A percentile compares a stretch with the other conserved stretches of the same genome.
phyloP scores from a whole-genome alignment of 2,113 vertebrate species.

The Mungos mungo region DNA sequence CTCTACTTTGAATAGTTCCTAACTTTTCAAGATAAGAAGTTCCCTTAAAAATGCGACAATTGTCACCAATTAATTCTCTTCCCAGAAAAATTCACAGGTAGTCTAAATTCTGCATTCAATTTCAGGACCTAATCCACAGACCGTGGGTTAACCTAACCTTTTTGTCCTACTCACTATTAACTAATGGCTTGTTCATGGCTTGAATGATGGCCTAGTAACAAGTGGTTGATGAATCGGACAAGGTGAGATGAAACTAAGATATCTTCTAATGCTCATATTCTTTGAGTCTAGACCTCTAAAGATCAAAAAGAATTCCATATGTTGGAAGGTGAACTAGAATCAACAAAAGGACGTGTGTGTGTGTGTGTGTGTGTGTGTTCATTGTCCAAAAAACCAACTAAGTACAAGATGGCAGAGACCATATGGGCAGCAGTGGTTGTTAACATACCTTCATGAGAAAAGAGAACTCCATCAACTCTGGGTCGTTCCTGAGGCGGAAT shows the following conservation, averaged over 20 bases:
- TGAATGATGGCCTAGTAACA: background rate
- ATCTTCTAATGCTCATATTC: background rate
- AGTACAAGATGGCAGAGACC: background rate
- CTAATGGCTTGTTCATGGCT: background rate
- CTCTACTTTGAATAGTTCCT: background rate
- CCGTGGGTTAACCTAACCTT: background rate
- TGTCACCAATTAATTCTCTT: background rate
- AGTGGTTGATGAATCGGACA: background rate
- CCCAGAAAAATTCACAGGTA: slow-evolving; percentile 12
- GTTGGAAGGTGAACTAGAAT: background rate
- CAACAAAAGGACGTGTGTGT: background rate
- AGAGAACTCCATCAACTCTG: background rate
- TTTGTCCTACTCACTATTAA: background rate
- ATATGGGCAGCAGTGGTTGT: background rate
- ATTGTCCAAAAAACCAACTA: background rate
- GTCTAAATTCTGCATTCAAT: background rate
- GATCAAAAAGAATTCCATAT: background rate
- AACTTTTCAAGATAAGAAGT: slow-evolving; percentile 1
- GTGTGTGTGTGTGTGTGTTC: too few relatives aligned
- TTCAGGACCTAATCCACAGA: background rate
- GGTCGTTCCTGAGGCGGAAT: background rate
- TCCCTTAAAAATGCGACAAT: background rate
- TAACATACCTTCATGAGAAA: background rate
- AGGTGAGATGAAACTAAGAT: background rate
- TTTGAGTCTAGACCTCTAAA: background rate